Evolutionary conservation across 2,888 invertebrate genomes (phyloP).

Genomic region (Epinotia demarniana): DNA sequence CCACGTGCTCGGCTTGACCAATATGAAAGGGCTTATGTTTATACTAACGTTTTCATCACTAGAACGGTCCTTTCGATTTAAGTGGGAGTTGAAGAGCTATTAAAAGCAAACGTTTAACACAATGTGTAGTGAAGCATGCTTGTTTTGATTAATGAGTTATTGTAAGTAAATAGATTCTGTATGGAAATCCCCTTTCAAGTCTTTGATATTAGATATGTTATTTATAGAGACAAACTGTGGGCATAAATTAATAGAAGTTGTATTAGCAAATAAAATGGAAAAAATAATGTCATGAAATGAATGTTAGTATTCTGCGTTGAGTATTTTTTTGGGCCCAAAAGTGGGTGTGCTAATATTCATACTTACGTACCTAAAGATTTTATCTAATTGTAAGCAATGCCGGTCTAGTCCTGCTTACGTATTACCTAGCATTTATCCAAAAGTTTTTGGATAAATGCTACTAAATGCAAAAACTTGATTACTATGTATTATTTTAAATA

Average conservation of each 20-base stretch:
- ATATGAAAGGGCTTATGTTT: slow-evolving; percentile 21
- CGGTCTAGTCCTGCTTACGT: background rate
- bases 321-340: background rate
- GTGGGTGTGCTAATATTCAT: background rate
- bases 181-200: slow-evolving; percentile 1
- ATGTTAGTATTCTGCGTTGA: background rate
- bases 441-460: no score
- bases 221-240: background rate
- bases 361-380: background rate
- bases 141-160: slow-evolving; percentile 22
- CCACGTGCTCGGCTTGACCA: background rate
- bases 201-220: background rate
- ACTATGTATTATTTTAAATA: background rate
- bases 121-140: background rate
- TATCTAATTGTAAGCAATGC: background rate
- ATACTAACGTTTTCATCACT: background rate
- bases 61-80: background rate
- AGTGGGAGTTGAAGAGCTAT: background rate
- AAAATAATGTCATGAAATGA: background rate
- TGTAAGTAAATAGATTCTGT: slow-evolving; percentile 3
- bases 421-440: background rate
- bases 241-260: background rate
- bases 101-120: background rate
- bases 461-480: background rate
- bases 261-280: background rate